Percentiles rank a stretch among this genome's conserved stretches.
Evolutionary conservation across 2,113 vertebrate species (phyloP).

Genomic region (Saguinus midas): DNA sequence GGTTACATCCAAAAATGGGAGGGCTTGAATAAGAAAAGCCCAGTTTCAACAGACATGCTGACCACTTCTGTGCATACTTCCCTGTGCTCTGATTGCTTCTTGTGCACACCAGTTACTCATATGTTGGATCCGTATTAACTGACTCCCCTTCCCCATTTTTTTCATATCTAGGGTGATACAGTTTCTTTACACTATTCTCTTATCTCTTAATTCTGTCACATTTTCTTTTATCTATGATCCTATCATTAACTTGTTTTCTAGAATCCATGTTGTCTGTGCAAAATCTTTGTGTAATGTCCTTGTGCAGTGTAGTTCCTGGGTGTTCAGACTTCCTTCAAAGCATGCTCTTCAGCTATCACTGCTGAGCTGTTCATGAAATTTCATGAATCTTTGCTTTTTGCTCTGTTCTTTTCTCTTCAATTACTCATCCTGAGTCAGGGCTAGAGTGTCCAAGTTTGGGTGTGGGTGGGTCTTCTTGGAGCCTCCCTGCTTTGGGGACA

Average conservation of each 20-base stretch:
- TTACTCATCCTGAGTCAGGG: conserved; percentile 53
- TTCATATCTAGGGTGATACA: neutral
- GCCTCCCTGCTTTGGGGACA: neutral
- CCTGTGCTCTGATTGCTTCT: neutral
- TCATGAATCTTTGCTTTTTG: neutral
- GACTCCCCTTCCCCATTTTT: neutral
- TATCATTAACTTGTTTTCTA: neutral
- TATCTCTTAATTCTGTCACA: conserved; percentile 2
- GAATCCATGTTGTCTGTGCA: neutral
- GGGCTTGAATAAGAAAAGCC: neutral
- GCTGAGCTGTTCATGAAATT: neutral
- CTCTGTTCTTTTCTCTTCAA: neutral
- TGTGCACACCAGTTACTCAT: neutral
- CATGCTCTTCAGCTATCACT: neutral
- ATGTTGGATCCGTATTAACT: neutral
- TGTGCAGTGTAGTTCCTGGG: neutral
- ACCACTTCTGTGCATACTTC: neutral
- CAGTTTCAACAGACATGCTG: neutral
- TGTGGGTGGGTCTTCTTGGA: neutral
- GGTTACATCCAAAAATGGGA: neutral
- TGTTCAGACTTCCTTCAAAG: neutral
- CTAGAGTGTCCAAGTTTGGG: conserved; percentile 15
- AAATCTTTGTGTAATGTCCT: neutral
- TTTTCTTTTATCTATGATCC: neutral
- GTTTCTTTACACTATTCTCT: neutral